These are phyloP conservation scores for Musca vetustissima DNA, from an alignment of 1,140 invertebrate genomes.

Conservation along the genomic window DNA sequence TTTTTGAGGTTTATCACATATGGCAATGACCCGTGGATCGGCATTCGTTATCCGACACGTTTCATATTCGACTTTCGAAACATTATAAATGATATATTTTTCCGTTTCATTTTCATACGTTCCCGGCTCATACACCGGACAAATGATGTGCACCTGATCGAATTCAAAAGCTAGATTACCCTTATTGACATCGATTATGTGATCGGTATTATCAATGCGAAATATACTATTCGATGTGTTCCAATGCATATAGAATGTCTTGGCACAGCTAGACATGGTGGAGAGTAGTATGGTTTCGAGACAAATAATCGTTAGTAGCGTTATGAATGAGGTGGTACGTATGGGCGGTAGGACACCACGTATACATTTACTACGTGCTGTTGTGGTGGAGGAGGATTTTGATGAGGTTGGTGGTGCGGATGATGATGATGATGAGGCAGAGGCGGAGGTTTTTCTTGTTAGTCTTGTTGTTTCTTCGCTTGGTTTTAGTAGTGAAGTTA, in stretches of 20 bases:
- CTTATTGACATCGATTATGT: conserved; percentile 95
- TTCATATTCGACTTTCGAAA: conserved; percentile 94
- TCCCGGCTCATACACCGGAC: conserved; percentile 85
- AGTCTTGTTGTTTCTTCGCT: too few relatives aligned
- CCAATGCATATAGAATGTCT: conserved; percentile 83
- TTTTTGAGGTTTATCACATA: conserved; percentile 93
- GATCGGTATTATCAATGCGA: conserved; percentile 95
- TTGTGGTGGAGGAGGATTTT: background rate
- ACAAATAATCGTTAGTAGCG: conserved; percentile 72
- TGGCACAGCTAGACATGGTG: conserved; percentile 75
- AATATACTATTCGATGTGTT: conserved; percentile 86
- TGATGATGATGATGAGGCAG: background rate
- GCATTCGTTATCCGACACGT: conserved; percentile 93
- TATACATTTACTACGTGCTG: conserved; percentile 33
- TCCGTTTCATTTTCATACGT: conserved; percentile 88
- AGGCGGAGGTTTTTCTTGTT: background rate
- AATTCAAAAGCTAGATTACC: conserved; percentile 91
- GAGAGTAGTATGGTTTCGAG: conserved; percentile 76
- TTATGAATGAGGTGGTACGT: conserved; percentile 64
- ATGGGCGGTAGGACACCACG: conserved; percentile 50
- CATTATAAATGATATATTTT: conserved; percentile 96
- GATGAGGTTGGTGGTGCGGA: background rate
- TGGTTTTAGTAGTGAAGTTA: background rate
- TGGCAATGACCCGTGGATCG: conserved; percentile 87
- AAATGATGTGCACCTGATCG: conserved; percentile 94